Evolutionary conservation across 2,797 vertebrate genomes (phyloP), one percentile per base, ranked within the genome.

Genomic region (Lates japonicus): DNA sequence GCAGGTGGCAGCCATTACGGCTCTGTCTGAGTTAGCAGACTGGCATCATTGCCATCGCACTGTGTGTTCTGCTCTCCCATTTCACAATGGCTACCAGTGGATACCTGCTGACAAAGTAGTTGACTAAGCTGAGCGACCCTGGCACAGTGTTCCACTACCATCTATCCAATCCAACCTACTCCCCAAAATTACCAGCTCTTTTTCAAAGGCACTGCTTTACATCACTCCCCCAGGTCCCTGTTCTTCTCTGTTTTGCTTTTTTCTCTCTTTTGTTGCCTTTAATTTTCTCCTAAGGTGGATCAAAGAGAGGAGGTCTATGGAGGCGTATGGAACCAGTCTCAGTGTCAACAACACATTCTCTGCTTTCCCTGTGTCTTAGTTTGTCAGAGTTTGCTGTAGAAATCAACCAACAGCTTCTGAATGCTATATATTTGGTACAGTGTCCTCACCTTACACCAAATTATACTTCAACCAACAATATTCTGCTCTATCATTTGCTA

Each of bases 1-100:
- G 81, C 88, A 92, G 92, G 90, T 92, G 89, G 84, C 77, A 82
- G 73, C 88, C 90, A 84, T 90, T 86, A 87, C 25, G 31, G n/a
- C 62, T 55, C 67, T 19, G 64, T 90, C 55, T 79, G 74, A 87
- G 79, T 77, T 69, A 82, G 75, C 85, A 85, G 76, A 51, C 79
- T 76, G 82, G 86, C 75, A 87, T 73, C 74, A 0, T 79, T 81
- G 25, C 69, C 73, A 48, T 76, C 69, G 70, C 81, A 73, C 72
- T 22, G 60, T 52, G 68, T 22, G 70, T 49, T 68, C 31, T 33
- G 33, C 70, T 82, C 71, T 60, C 57, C 37, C 55, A 57, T 67
- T 74, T 66, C 37, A 31, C 65, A 74, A 31, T 35, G 58, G 54
- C 33, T 37, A 48, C 41, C 19, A 1, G 37, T 57, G 39, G 63